These are phyloP conservation scores for Lagopus muta DNA, from an alignment of 2,113 vertebrate species.

Conservation along the genomic window DNA sequence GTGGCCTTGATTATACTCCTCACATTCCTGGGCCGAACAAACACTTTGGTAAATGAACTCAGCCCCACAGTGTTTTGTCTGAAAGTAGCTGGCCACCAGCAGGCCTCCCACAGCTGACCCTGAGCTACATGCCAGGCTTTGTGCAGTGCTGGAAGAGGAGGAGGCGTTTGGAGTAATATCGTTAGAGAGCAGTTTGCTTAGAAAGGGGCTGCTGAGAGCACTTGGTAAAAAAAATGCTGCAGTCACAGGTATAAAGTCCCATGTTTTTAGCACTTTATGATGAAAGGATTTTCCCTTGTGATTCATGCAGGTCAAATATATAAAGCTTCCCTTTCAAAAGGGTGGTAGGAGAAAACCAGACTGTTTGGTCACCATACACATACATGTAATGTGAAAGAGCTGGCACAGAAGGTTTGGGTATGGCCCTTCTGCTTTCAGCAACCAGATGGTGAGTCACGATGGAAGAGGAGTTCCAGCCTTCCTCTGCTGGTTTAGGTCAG, in stretches of 20 bases:
- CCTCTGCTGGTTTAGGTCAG: not conserved
- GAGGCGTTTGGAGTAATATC: not conserved
- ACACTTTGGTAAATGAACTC: not conserved
- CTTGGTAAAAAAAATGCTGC: not conserved
- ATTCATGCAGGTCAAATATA: not conserved
- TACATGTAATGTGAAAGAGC: rapidly evolving
- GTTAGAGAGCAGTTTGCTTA: not conserved
- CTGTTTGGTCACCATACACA: not conserved
- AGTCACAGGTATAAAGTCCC: not conserved
- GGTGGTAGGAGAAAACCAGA: not conserved
- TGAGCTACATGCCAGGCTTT: not conserved
- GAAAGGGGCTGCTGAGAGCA: not conserved
- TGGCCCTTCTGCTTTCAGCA: not conserved
- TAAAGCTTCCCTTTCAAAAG: not conserved
- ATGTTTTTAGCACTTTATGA: not conserved
- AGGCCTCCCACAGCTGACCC: not conserved
- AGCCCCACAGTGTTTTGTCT: not conserved
- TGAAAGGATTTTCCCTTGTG: not conserved
- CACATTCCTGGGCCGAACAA: not conserved
- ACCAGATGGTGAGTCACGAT: not conserved
- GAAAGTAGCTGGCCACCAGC: not conserved
- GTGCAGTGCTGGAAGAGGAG: not conserved
- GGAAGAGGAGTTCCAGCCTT: not conserved
- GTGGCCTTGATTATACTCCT: not conserved
- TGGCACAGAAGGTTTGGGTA: not conserved